Evolutionary conservation across 30 jellyfish, hydroid and myxozoan species (phyloP).

Genomic region (Pelagia noctiluca): DNA sequence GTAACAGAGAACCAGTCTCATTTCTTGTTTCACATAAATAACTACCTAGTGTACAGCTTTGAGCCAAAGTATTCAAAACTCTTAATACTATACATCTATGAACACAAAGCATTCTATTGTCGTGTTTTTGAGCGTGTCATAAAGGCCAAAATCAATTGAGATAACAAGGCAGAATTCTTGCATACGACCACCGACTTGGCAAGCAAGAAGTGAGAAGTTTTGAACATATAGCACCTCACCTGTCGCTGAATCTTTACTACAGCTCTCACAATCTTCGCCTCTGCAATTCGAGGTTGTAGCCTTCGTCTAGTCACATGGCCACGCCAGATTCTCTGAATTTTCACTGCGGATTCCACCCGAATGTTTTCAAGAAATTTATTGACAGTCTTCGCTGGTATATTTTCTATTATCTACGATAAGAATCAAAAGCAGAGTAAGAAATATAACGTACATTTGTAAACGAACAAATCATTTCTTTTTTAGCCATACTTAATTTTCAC

Average conservation of each 20-base stretch:
- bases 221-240: conserved; percentile 38
- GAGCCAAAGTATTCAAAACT: too few relatives aligned
- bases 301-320: conserved; percentile 67
- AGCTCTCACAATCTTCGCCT: conserved; percentile 57
- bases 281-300: conserved; percentile 34
- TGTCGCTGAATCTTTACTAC: conserved; percentile 84
- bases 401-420: conserved; percentile 58
- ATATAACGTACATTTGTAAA: neutral
- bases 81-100: too few relatives aligned
- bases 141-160: too few relatives aligned
- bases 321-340: conserved; percentile 84
- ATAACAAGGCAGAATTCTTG: too few relatives aligned
- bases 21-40: too few relatives aligned
- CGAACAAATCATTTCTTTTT: too few relatives aligned
- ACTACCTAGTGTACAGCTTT: too few relatives aligned
- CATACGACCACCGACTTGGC: too few relatives aligned
- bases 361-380: conserved; percentile 55
- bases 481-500: neutral
- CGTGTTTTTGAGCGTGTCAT: too few relatives aligned
- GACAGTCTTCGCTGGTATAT: conserved; percentile 89
- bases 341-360: conserved; percentile 71
- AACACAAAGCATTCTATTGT: too few relatives aligned
- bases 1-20: too few relatives aligned
- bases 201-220: too few relatives aligned
- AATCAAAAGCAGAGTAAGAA: neutral